Evolutionary conservation across 2,797 vertebrate genomes (phyloP).

Genomic region (Phoxinus dragarum): DNA sequence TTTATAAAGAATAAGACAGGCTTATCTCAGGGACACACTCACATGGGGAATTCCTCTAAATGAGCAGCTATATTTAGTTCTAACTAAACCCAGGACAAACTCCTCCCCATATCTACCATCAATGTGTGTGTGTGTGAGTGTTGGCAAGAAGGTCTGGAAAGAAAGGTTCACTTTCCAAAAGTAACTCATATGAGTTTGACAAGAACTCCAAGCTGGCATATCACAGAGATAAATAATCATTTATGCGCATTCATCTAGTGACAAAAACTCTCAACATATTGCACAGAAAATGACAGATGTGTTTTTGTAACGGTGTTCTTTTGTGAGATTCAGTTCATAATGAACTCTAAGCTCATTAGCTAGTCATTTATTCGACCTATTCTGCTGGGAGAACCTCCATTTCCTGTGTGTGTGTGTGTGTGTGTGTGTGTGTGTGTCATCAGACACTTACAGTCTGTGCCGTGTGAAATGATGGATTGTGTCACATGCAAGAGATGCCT

Average conservation of each 20-base stretch:
- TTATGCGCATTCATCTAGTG: not conserved
- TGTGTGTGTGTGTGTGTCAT: not conserved
- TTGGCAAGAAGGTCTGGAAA: slow-evolving; percentile 29
- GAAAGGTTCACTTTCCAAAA: slow-evolving; percentile 33
- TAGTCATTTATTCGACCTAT: slow-evolving; percentile 46
- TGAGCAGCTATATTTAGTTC: slow-evolving; percentile 50
- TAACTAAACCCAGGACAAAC: slow-evolving; percentile 33
- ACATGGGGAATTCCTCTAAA: slow-evolving; percentile 46
- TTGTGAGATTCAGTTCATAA: slow-evolving; percentile 7
- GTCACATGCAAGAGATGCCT: not conserved
- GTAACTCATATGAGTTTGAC: slow-evolving; percentile 22
- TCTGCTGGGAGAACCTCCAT: slow-evolving; percentile 67
- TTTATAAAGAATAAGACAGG: slow-evolving; percentile 59
- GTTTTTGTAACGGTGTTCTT: not conserved
- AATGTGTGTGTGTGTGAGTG: not conserved
- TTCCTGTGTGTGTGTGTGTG: slow-evolving; percentile 27
- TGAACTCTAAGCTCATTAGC: slow-evolving; percentile 33
- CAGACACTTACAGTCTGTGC: not conserved
- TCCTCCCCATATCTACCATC: slow-evolving; percentile 21
- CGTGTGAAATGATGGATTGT: slow-evolving; percentile 26
- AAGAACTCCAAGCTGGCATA: not conserved
- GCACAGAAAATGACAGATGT: slow-evolving; percentile 26
- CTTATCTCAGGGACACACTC: slow-evolving; percentile 57
- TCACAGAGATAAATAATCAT: not conserved
- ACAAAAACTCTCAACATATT: not conserved